Conservation (phyloP, 2,113 vertebrate genomes). For the Phrynosoma blainvillii region DNA sequence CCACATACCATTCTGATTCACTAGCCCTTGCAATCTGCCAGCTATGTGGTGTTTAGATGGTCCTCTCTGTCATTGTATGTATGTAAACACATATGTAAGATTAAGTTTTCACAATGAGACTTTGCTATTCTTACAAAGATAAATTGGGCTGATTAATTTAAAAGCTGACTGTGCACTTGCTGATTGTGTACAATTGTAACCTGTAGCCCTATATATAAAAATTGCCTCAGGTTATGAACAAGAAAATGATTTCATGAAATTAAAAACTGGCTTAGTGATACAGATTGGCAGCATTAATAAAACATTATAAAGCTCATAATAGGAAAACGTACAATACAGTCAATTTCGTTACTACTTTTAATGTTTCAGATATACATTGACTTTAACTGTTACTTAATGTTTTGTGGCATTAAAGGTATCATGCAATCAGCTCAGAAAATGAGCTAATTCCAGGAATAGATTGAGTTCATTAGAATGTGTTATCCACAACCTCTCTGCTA, state of each 20-base stretch:
- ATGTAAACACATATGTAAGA: slow-evolving; percentile 37
- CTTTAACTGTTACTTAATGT: slow-evolving; percentile 78
- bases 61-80: slow-evolving; percentile 5
- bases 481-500: slow-evolving; percentile 3
- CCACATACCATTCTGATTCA: background rate
- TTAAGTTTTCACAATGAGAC: slow-evolving; percentile 56
- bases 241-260: slow-evolving; percentile 85
- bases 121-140: slow-evolving; percentile 63
- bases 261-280: slow-evolving; percentile 84
- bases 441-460: slow-evolving; percentile 35
- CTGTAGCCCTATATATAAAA: slow-evolving; percentile 65
- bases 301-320: slow-evolving; percentile 78
- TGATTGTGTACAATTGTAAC: slow-evolving; percentile 67
- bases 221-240: slow-evolving; percentile 68
- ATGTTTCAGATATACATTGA: slow-evolving; percentile 75
- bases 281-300: slow-evolving; percentile 84
- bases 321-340: slow-evolving; percentile 71
- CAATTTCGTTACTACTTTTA: background rate
- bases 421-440: slow-evolving; percentile 73
- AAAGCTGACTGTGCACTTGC: slow-evolving; percentile 65
- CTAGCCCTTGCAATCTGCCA: background rate
- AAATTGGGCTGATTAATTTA: slow-evolving; percentile 76
- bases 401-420: slow-evolving; percentile 81
- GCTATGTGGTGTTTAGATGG: background rate
- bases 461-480: slow-evolving; percentile 36